Base-by-base conservation (phyloP, 2,888 invertebrate genomes). In the Drosophila recens region DNA sequence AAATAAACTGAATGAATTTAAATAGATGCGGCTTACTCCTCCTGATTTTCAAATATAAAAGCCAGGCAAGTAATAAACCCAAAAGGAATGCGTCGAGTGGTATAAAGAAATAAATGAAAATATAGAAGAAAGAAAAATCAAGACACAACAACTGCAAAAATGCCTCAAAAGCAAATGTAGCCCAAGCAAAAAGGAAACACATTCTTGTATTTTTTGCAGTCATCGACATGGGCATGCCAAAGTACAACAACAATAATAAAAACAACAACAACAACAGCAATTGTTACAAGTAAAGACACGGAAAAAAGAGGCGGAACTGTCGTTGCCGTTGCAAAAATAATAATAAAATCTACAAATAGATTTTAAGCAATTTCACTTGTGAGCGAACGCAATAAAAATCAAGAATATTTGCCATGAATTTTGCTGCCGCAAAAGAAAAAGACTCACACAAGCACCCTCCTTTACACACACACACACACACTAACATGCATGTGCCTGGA, bases 341-440 rank as follows among this genome's bases (percentile, higher is more conserved):
- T 80, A 78, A 80, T 81, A 75, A 79, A 72, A 72, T 75, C 82
- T 77, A 81, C 83, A 84, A 90, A 83, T 80, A 89, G 89, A 87
- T 87, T 87, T 87, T 81, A 89, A 87, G 88, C 87, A 89, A 88
- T 90, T 91, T 87, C 90, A 90, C 88, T 91, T 90, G 85, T 81
- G 87, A 86, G 70, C 86, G 76, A 89, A 81, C 85, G 90, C 91
- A 91, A 91, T 91, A 91, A 91, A 91, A 91, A 90, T 90, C 90
- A 91, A 90, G 91, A 88, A 89, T 90, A 91, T 90, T 89, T 90
- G 83, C 90, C 85, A 89, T 90, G 90, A 90, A 90, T 90, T 89
- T 34, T 51, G 49, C 82, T 87, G 83, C 84, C 73, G 67, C 86
- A 87, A 87, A 64, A 70, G 49, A 54, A 64, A 70, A 64, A 70